Percentiles rank a stretch among this genome's conserved stretches.
phyloP scores from a whole-genome alignment of 2,113 vertebrate species.

The Acrocephalus kingi region DNA sequence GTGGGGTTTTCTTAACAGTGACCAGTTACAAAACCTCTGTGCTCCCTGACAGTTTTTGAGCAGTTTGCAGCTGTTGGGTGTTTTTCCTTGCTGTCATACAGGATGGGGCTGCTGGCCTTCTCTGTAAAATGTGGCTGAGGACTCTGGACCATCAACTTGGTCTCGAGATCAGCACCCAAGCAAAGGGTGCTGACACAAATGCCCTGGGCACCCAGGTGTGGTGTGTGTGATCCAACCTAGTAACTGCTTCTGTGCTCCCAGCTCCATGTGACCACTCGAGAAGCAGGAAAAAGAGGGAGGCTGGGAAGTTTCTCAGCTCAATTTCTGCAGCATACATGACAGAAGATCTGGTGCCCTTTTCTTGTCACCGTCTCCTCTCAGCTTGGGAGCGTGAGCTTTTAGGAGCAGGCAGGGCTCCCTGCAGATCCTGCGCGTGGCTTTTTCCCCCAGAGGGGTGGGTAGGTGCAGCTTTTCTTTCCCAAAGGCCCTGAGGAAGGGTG shows the following conservation, averaged over 20 bases:
- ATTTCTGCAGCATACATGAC: fast-evolving
- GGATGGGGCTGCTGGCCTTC: neutral
- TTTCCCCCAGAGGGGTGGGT: constrained; percentile 24
- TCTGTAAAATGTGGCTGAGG: neutral
- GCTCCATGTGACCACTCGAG: fast-evolving
- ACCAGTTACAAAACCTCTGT: neutral
- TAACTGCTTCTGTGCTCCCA: neutral
- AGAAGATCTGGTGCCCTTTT: neutral
- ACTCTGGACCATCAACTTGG: neutral
- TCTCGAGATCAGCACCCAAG: neutral
- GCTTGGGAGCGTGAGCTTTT: neutral
- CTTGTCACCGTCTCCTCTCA: neutral
- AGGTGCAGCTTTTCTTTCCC: constrained; percentile 51
- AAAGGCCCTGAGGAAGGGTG: constrained; percentile 31
- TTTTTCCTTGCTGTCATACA: neutral
- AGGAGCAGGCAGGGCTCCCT: neutral
- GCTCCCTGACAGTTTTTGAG: neutral
- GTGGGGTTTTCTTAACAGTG: neutral
- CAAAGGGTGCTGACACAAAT: neutral
- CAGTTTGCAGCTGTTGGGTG: neutral
- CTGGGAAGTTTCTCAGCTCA: neutral
- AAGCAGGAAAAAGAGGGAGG: neutral
- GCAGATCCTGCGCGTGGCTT: neutral
- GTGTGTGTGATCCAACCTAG: neutral
- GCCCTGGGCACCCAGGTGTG: neutral